Base-by-base conservation (phyloP, 64 coral and sea anemone species). In the Porites lutea region DNA sequence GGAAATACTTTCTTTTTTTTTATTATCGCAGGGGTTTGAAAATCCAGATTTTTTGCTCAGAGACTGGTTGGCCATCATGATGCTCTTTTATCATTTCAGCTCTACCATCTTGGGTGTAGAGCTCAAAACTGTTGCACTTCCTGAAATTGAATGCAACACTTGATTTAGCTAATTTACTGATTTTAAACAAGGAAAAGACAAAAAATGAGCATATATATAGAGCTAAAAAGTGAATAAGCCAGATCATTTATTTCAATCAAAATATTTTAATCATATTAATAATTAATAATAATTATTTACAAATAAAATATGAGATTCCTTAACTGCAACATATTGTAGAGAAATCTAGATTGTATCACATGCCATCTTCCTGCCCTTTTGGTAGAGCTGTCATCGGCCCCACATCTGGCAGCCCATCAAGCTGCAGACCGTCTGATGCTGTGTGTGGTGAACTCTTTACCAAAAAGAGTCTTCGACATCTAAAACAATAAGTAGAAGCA, bases 101-200 rank as follows among this genome's bases (percentile, higher is more conserved):
- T 48, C 84, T 55, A 2, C 84, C 84, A 74, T 93, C 65, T 46
- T 93, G 84, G 4, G 92, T 93, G 71, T 93, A 88, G 0, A 88
- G 85, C n/a, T 93, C 92, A 82, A 88, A 88, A 59, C 77, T 93
- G 19, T 75, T 88, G 47, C 84, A 93, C 52, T 93, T 93, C 84
- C 76, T 93, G 52, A 60, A 75, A 79, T 48, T 55, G 22, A 81
- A 81, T 45, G 43, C 5, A 74, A 74, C 37, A 48, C 27, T 74
- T 74, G 11, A 74, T 72, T 72, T 44, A 74, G 37, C 4, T 20
- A 9, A 21, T 71, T 71, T 20, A 9, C 6, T n/a, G 6, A n/a
- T 64, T 64, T 12, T 18, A 10, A 64, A 14, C 4, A 8, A 64
- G 61, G 3, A 64, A 64, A 8, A 12, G 61, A 10, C 11, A 8